These are phyloP conservation scores for Phrynocephalus forsythii DNA, from an alignment of 2,797 vertebrate genomes.

Conservation along the genomic window DNA sequence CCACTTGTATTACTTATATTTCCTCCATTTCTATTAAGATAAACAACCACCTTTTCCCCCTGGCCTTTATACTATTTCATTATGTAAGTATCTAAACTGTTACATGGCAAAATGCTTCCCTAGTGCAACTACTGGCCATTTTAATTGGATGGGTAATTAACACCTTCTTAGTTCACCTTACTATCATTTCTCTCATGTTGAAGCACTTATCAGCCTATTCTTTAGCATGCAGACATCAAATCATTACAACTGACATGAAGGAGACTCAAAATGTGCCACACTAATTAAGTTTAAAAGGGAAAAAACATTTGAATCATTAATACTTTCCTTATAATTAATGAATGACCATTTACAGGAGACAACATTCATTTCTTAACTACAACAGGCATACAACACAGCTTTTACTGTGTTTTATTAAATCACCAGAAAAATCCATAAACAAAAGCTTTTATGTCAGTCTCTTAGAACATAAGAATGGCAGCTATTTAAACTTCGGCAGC, in stretches of 20 bases:
- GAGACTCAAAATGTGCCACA: conserved; percentile 67
- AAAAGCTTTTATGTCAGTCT: conserved; percentile 54
- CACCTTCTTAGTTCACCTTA: conserved; percentile 66
- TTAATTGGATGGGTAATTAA: conserved; percentile 75
- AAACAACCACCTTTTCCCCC: not conserved
- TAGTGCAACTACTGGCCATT: conserved; percentile 42
- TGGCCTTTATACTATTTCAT: conserved; percentile 30
- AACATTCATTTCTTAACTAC: conserved; percentile 70
- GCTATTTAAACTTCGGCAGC: conserved; percentile 53
- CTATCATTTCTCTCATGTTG: conserved; percentile 70
- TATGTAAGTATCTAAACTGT: conserved; percentile 53
- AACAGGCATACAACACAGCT: conserved; percentile 65
- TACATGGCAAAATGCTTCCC: conserved; percentile 40
- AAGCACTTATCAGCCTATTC: conserved; percentile 58
- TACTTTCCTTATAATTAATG: conserved; percentile 70
- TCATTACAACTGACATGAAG: conserved; percentile 67
- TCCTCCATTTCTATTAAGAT: not conserved
- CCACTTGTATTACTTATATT: not conserved
- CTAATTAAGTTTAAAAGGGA: conserved; percentile 74
- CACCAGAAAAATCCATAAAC: conserved; percentile 68
- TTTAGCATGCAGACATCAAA: conserved; percentile 47
- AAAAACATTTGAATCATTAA: conserved; percentile 72
- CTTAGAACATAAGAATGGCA: conserved; percentile 61
- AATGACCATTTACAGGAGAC: conserved; percentile 70
- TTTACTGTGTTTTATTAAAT: conserved; percentile 70